Conservation (phyloP, 2,888 invertebrate species). For the Cerastoderma edule region DNA sequence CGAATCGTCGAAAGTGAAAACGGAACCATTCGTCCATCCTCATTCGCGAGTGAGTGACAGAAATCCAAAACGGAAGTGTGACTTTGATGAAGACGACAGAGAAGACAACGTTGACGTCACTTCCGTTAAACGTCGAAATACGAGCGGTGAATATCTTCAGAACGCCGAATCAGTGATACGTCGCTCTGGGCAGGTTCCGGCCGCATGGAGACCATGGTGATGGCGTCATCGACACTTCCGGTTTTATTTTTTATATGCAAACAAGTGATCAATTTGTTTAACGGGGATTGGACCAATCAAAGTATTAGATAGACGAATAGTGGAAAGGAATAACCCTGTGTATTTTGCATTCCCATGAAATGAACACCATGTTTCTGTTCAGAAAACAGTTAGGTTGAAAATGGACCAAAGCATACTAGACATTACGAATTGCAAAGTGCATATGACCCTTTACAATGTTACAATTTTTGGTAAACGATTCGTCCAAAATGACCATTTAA, state of each 20-base stretch:
- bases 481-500: no score
- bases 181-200: conserved; percentile 5
- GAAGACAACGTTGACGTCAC: conserved; percentile 13
- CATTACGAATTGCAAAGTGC: no score
- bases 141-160: neutral
- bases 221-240: neutral
- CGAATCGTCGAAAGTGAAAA: conserved; percentile 8
- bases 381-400: no score
- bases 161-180: neutral
- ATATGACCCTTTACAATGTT: no score
- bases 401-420: no score
- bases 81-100: no score
- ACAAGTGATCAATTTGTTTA: neutral
- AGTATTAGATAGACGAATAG: no score
- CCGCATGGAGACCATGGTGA: conserved; percentile 60
- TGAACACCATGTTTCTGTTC: no score
- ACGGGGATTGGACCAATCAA: no score
- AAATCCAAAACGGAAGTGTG: conserved; percentile 40
- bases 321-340: no score
- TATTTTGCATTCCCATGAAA: no score
- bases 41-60: neutral
- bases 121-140: conserved; percentile 30
- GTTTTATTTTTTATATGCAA: neutral
- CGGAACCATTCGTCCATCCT: neutral
- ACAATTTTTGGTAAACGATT: no score